Conservation (phyloP, 2,888 invertebrate species). For the Melinaea menophilus region DNA sequence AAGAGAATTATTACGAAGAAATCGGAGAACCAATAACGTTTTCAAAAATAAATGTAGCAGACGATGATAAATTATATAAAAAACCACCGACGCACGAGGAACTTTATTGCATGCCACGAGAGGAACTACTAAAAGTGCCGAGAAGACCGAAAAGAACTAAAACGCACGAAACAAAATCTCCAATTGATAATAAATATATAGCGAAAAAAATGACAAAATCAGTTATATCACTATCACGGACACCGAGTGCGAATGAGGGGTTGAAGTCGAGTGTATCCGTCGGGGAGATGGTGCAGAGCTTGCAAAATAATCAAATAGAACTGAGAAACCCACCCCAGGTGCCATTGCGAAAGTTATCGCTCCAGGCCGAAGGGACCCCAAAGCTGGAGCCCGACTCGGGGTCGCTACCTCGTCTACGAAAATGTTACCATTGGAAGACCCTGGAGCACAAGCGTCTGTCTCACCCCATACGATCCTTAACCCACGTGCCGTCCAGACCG, state of each 20-base stretch:
- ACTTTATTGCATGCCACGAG: constrained; percentile 52
- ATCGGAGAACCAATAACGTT: constrained; percentile 49
- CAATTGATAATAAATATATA: constrained; percentile 18
- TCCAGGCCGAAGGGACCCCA: constrained; percentile 51
- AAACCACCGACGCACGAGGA: constrained; percentile 46
- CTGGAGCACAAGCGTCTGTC: constrained; percentile 70
- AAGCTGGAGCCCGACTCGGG: constrained; percentile 49
- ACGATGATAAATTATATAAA: constrained; percentile 64
- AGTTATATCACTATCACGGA: constrained; percentile 60
- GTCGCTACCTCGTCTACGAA: constrained; percentile 55
- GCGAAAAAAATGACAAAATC: constrained; percentile 58
- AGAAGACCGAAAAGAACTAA: constrained; percentile 62
- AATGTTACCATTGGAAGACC: constrained; percentile 67
- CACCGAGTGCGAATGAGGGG: constrained; percentile 59
- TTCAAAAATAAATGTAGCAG: constrained; percentile 54
- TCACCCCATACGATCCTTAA: constrained; percentile 65
- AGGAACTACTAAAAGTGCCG: constrained; percentile 65
- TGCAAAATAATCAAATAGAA: constrained; percentile 44
- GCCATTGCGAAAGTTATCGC: constrained; percentile 51
- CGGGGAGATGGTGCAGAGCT: constrained; percentile 48
- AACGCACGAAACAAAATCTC: constrained; percentile 40
- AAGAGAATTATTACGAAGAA: constrained; percentile 70
- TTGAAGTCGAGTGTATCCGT: constrained; percentile 36
- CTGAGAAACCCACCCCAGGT: constrained; percentile 33
- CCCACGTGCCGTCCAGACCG: constrained; percentile 56